A percentile compares a stretch with the other conserved stretches of the same genome.
Conservation (phyloP, 2,797 vertebrate species). For the Hypotaenidia philippensis region DNA sequence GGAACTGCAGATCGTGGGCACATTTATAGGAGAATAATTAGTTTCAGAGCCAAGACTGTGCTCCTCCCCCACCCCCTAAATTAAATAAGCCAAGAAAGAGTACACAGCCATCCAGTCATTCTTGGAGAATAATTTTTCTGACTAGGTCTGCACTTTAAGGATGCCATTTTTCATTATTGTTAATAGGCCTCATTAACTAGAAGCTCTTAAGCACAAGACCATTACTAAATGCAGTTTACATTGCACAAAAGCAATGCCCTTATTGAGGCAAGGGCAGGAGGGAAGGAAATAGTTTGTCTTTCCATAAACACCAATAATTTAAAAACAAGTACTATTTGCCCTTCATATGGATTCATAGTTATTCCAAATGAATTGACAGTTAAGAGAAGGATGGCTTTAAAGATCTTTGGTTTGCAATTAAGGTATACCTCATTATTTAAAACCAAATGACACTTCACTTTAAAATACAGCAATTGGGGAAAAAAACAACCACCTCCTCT, state of each 20-base stretch:
- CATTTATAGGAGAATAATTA: conserved; percentile 23
- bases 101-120: conserved; percentile 2
- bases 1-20: neutral
- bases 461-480: neutral
- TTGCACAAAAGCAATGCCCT: conserved; percentile 46
- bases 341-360: conserved; percentile 31
- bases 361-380: neutral
- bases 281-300: conserved; percentile 8
- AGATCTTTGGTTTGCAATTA: neutral
- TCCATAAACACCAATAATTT: conserved; percentile 37
- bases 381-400: neutral
- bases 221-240: conserved; percentile 65
- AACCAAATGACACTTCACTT: neutral
- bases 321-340: conserved; percentile 17
- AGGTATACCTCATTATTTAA: neutral
- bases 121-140: conserved; percentile 56
- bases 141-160: conserved; percentile 63
- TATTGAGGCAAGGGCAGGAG: conserved; percentile 38
- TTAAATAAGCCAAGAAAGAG: conserved; percentile 57
- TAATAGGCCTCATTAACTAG: conserved; percentile 68
- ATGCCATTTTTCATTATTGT: conserved; percentile 70
- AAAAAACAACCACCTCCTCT: neutral
- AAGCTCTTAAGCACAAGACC: conserved; percentile 58
- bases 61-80: conserved; percentile 26
- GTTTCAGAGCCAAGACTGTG: conserved; percentile 8